These are phyloP conservation scores for Falco novaeseelandiae DNA, from an alignment of 2,797 vertebrate genomes.

Conservation along the genomic window DNA sequence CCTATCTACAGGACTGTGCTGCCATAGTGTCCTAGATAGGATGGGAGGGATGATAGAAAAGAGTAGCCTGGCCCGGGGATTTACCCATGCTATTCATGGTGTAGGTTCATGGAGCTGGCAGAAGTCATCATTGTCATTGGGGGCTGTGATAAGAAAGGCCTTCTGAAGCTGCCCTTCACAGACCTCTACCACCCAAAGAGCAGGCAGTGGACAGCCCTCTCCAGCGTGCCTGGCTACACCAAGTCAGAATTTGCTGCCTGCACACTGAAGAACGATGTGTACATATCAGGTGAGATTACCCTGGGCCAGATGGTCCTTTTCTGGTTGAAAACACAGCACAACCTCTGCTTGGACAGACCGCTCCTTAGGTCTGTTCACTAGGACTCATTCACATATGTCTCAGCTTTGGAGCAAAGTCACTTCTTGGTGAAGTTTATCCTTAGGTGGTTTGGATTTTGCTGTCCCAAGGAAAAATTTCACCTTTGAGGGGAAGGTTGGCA, in stretches of 20 bases:
- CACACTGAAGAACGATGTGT: constrained; percentile 82
- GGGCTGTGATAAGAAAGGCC: constrained; percentile 80
- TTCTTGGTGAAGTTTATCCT: neutral
- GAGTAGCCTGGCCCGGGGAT: too few relatives aligned
- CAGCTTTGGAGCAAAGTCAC: neutral
- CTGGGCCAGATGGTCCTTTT: too few relatives aligned
- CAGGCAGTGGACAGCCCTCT: constrained; percentile 75
- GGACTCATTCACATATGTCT: neutral
- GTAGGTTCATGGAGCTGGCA: constrained; percentile 78
- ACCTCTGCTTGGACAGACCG: neutral
- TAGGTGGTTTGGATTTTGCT: neutral
- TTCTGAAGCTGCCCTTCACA: constrained; percentile 76
- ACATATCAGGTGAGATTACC: constrained; percentile 79
- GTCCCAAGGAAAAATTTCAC: neutral
- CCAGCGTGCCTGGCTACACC: constrained; percentile 78
- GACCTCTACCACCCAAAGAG: constrained; percentile 77
- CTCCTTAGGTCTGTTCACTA: neutral
- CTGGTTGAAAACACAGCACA: neutral
- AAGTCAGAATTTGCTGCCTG: constrained; percentile 83
- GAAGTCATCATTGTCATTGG: constrained; percentile 83
- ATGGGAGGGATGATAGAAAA: neutral
- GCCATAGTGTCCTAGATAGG: neutral
- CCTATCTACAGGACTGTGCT: neutral
- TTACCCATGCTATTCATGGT: neutral
- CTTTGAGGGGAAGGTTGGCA: neutral